phyloP scores from a whole-genome alignment of 92 coral and sea anemone genomes.

The Epizoanthus stellaris region DNA sequence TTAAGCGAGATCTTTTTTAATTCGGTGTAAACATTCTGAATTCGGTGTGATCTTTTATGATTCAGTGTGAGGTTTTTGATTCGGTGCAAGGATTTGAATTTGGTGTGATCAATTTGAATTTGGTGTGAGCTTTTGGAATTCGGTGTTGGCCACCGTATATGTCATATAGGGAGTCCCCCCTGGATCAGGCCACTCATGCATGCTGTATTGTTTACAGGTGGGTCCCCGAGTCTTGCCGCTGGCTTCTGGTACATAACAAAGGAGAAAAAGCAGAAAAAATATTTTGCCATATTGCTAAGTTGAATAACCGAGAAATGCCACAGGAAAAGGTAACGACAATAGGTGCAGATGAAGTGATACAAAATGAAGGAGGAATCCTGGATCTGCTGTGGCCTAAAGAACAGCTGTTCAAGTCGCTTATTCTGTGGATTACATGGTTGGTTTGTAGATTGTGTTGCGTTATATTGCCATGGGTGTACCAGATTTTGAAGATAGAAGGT shows the following conservation, averaged over 20 bases:
- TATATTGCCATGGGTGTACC: neutral
- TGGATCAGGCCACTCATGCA: neutral
- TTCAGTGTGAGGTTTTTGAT: too few relatives aligned
- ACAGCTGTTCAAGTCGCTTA: slow-evolving; percentile 63
- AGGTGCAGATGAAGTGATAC: slow-evolving; percentile 41
- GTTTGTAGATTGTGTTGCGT: neutral
- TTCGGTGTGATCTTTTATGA: too few relatives aligned
- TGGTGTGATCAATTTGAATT: too few relatives aligned
- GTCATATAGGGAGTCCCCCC: neutral
- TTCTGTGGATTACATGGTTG: slow-evolving; percentile 84
- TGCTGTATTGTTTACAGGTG: slow-evolving; percentile 56
- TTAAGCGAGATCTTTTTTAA: too few relatives aligned
- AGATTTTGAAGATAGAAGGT: too few relatives aligned
- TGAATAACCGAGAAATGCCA: slow-evolving; percentile 63
- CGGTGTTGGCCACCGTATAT: too few relatives aligned
- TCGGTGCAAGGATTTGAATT: too few relatives aligned
- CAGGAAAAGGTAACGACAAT: slow-evolving; percentile 22
- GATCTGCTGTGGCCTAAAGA: slow-evolving; percentile 68
- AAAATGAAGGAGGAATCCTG: slow-evolving; percentile 68
- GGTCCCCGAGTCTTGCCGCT: slow-evolving; percentile 90
- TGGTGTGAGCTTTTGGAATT: too few relatives aligned
- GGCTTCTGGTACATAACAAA: slow-evolving; percentile 78
- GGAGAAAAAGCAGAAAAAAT: slow-evolving; percentile 65
- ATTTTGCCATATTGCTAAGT: slow-evolving; percentile 61
- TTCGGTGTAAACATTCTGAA: too few relatives aligned